Conservation (phyloP, 2,797 vertebrate species). For the Lagodon rhomboides region DNA sequence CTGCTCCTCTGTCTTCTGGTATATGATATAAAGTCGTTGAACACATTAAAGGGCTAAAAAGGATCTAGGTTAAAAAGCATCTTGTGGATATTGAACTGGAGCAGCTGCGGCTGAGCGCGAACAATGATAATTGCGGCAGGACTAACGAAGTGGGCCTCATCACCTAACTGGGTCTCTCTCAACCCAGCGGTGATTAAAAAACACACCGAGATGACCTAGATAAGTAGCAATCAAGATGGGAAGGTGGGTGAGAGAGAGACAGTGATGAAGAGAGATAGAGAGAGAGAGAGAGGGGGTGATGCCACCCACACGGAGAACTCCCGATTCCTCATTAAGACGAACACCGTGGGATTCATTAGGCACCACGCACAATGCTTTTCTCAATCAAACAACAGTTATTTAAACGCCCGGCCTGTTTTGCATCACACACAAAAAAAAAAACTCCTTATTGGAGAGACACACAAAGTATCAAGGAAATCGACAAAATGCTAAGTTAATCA, state of each 20-base stretch:
- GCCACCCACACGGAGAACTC: slow-evolving; percentile 26
- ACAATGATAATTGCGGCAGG: slow-evolving; percentile 32
- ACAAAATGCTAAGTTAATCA: slow-evolving; percentile 61
- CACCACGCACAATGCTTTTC: slow-evolving; percentile 11
- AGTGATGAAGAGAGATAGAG: neutral
- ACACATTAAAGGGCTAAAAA: neutral
- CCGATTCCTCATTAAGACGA: slow-evolving; percentile 47
- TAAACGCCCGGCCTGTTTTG: slow-evolving; percentile 17
- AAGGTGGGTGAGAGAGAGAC: slow-evolving; percentile 16
- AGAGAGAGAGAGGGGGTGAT: neutral
- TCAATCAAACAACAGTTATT: slow-evolving; percentile 43
- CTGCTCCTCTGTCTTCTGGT: neutral
- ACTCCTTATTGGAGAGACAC: slow-evolving; percentile 14
- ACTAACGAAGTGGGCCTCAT: slow-evolving; percentile 54
- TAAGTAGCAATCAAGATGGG: slow-evolving; percentile 68
- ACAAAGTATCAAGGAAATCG: slow-evolving; percentile 48
- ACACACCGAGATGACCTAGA: slow-evolving; percentile 63
- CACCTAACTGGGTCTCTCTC: slow-evolving; percentile 53
- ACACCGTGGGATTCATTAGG: slow-evolving; percentile 53
- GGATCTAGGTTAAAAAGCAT: slow-evolving; percentile 15
- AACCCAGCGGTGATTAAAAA: slow-evolving; percentile 71
- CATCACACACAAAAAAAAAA: slow-evolving; percentile 16
- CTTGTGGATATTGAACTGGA: slow-evolving; percentile 31
- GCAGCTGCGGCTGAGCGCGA: slow-evolving; percentile 13
- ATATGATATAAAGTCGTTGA: neutral